phyloP scores from a whole-genome alignment of 2,888 invertebrate species.

The Euzetes globulus region DNA sequence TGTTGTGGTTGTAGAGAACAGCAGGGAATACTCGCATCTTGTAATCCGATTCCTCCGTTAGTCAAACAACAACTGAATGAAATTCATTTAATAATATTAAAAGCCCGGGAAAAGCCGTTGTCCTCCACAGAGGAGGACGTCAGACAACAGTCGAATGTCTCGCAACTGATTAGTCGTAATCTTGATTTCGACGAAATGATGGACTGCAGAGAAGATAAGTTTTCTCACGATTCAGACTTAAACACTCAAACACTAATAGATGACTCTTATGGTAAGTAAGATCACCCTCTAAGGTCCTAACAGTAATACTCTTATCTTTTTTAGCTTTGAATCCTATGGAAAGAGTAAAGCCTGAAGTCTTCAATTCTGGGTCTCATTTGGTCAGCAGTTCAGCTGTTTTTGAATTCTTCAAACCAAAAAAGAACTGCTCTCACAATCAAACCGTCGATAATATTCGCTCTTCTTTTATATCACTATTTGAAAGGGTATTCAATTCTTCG shows the following conservation, averaged over 20 bases:
- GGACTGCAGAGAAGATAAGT: neutral
- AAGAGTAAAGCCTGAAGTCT: too few relatives aligned
- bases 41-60: conserved; percentile 81
- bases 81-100: conserved; percentile 58
- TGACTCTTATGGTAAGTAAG: neutral
- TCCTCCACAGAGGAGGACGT: neutral
- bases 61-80: conserved; percentile 55
- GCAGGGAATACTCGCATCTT: conserved; percentile 85
- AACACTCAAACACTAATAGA: neutral
- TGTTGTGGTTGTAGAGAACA: conserved; percentile 58
- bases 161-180: neutral
- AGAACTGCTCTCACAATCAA: neutral
- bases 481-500: neutral
- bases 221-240: neutral
- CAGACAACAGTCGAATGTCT: neutral
- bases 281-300: neutral
- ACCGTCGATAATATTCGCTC: neutral
- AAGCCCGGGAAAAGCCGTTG: conserved; percentile 60
- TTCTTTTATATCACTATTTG: neutral
- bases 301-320: neutral
- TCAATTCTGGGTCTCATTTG: too few relatives aligned
- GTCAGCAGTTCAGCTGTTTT: too few relatives aligned
- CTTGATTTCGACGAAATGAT: conserved; percentile 2
- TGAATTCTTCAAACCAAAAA: neutral
- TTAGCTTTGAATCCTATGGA: neutral